Base-by-base conservation (phyloP, 2,113 vertebrate genomes). In the Alaudala cheleensis region DNA sequence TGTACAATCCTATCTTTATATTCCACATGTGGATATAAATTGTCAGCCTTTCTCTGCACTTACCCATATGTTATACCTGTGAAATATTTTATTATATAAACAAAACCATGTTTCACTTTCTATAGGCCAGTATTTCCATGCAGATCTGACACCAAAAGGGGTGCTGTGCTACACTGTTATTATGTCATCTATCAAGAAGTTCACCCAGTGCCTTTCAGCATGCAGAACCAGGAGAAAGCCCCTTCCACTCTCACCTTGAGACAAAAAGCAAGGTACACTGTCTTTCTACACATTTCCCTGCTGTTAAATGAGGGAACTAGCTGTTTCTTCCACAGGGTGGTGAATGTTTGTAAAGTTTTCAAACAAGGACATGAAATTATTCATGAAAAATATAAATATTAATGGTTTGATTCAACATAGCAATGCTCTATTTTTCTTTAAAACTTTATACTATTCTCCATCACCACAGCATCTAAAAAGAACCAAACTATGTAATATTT, bases 51-150 rank as follows among this genome's bases (percentile, higher is more conserved):
- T 50, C 67, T 90, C 42, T 90, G 34, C 64, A 81, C 53, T 95
- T 95, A 91, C 74, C 74, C 91, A 64, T 93, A 91, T 88, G 83
- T 83, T 92, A 91, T 67, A 90, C 53, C 65, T 80, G 42, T 91
- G 95, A 96, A 97, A 96, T 94, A 97, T 81, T 97, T 97, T 95
- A 96, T 93, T 96, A 86, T 79, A 92, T 76, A 94, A 97, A 96
- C 82, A 92, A 95, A 95, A 76, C 62, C 33, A 91, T 93, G 88
- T 94, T 96, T 97, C 83, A 95, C 61, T 88, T 89, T 72, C 66
- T 91, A 93, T 57, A 50, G 88, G 88, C 62, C 37, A 51, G 84
- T 90, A 95, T 94, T 93, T 95, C 72, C 71, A 53, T 76, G 65
- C 64, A 86, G 71, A 89, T 88, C 83, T 73, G 78, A 85, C 85